phyloP scores from a whole-genome alignment of 2,113 vertebrate genomes.

The Gallinago paraguaiae region DNA sequence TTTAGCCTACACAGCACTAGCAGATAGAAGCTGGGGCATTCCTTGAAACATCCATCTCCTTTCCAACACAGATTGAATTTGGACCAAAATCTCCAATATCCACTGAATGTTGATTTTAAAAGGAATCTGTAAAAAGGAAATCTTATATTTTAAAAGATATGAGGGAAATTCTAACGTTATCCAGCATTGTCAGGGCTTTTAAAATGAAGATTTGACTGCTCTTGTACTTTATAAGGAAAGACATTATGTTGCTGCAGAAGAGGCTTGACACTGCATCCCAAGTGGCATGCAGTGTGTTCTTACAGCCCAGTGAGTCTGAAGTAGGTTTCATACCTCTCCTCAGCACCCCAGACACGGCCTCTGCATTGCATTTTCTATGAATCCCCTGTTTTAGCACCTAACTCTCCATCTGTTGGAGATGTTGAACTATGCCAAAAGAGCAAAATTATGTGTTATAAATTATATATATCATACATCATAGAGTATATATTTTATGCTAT shows the following conservation, averaged over 20 bases:
- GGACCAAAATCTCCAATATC: not conserved
- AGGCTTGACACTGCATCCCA: not conserved
- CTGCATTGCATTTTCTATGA: not conserved
- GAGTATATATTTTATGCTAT: not conserved
- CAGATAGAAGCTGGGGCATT: not conserved
- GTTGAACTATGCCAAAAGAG: accelerated
- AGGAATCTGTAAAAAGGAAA: not conserved
- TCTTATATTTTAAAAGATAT: not conserved
- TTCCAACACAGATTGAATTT: not conserved
- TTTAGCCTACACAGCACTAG: not conserved
- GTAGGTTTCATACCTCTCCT: not conserved
- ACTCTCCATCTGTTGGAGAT: not conserved
- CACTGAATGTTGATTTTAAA: not conserved
- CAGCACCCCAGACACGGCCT: not conserved
- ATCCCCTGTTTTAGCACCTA: not conserved
- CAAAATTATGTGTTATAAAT: not conserved
- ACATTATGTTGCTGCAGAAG: not conserved
- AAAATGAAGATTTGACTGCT: not conserved
- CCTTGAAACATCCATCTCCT: not conserved
- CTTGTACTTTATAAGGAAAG: not conserved
- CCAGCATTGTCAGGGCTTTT: not conserved
- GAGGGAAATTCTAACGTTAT: not conserved
- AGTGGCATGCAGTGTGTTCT: not conserved
- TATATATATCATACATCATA: not conserved
- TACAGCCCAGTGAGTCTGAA: not conserved